Conservation (phyloP, 2,888 invertebrate genomes). For the Disparrhopalites patrizii region DNA sequence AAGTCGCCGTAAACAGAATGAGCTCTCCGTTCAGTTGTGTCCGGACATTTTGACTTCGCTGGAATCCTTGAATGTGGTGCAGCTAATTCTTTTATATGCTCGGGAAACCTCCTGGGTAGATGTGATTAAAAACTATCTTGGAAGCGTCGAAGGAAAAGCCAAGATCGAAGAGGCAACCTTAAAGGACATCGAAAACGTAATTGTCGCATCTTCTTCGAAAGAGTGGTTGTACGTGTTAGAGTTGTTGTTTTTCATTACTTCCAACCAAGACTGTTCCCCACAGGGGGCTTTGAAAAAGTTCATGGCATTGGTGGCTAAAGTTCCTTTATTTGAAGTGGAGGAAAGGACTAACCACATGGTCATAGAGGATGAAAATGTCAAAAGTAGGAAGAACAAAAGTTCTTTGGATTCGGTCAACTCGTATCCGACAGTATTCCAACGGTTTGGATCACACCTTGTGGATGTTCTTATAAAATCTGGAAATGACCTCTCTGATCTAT, state of each 20-base stretch:
- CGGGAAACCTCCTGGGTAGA: conserved; percentile 4
- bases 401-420: neutral
- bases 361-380: neutral
- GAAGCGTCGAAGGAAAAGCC: neutral
- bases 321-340: neutral
- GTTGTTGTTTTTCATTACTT: neutral
- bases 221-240: neutral
- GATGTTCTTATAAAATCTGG: neutral
- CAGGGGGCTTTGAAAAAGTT: neutral
- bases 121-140: conserved; percentile 1
- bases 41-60: too few species aligned
- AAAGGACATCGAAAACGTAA: neutral
- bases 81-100: conserved; percentile 21
- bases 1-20: too few species aligned
- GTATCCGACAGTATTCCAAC: neutral
- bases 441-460: conserved; percentile 3
- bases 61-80: neutral
- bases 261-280: neutral
- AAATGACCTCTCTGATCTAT: neutral
- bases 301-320: neutral
- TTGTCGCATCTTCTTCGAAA: neutral
- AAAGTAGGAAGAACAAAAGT: neutral
- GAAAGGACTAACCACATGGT: neutral
- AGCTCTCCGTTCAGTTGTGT: too few species aligned
- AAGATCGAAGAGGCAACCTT: neutral